Evolutionary conservation across 2,113 vertebrate species (phyloP).

Genomic region (Miniopterus natalensis): DNA sequence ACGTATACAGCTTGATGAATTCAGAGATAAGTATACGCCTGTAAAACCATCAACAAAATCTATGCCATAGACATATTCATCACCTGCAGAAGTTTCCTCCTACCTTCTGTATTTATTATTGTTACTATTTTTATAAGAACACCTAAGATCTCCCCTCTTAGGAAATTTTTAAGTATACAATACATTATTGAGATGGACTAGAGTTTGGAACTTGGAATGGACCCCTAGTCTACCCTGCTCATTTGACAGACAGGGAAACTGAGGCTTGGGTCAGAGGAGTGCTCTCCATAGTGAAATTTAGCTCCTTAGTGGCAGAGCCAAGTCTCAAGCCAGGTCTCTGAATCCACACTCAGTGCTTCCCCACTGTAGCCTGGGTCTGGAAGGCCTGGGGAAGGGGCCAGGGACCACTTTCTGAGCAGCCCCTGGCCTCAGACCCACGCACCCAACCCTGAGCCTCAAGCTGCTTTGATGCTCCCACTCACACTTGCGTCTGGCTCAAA

Average conservation of each 20-base stretch:
- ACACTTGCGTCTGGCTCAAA: conserved; percentile 65
- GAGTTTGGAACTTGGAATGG: neutral
- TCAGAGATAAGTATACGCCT: neutral
- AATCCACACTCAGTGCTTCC: neutral
- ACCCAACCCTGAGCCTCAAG: neutral
- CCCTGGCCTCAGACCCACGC: neutral
- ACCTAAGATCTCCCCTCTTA: neutral
- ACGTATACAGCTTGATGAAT: neutral
- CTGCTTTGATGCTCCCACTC: conserved; percentile 54
- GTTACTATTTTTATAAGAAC: neutral
- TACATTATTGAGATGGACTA: neutral
- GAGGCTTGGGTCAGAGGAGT: neutral
- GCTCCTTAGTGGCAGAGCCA: neutral
- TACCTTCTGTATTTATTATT: neutral
- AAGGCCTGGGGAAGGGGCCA: neutral
- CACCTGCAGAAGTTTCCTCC: neutral
- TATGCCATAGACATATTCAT: neutral
- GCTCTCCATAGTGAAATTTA: neutral
- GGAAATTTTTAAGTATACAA: neutral
- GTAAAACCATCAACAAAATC: neutral
- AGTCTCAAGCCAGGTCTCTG: neutral
- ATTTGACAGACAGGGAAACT: neutral
- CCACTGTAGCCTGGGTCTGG: neutral
- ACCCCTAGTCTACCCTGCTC: neutral
- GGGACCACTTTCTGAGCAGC: neutral